Conservation (phyloP, 2,888 invertebrate species). For the Drosophila falleni region DNA sequence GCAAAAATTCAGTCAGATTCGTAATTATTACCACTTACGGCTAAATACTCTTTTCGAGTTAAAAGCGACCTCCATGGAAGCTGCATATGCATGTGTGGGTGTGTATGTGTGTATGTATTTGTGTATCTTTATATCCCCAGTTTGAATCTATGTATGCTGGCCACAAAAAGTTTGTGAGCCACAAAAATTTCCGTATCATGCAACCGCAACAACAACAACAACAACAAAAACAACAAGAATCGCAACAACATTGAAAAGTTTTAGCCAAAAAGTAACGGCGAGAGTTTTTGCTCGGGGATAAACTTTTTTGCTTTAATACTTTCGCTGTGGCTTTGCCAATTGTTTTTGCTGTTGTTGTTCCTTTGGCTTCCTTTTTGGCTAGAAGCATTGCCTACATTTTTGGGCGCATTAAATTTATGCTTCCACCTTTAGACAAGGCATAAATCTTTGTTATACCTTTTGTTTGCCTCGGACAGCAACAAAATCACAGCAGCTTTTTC, state of each 20-base stretch:
- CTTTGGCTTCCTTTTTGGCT: constrained; percentile 24
- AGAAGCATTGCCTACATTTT: constrained; percentile 49
- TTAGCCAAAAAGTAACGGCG: constrained; percentile 45
- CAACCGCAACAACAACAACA: constrained; percentile 63
- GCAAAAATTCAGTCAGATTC: constrained; percentile 43
- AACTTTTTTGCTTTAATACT: constrained; percentile 74
- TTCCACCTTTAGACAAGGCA: constrained; percentile 60
- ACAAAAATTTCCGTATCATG: constrained; percentile 73
- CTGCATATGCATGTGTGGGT: constrained; percentile 19
- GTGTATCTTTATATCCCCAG: constrained; percentile 14
- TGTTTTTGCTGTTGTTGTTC: constrained; percentile 26
- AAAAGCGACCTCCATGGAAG: constrained; percentile 19
- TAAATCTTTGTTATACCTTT: constrained; percentile 74
- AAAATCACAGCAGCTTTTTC: constrained; percentile 48
- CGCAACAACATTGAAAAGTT: constrained; percentile 63
- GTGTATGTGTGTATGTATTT: constrained; percentile 1
- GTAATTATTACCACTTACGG: constrained; percentile 81
- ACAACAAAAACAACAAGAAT: constrained; percentile 23
- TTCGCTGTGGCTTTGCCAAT: constrained; percentile 37
- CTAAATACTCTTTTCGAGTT: constrained; percentile 64
- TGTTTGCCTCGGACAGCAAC: constrained; percentile 18
- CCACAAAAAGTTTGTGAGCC: constrained; percentile 54
- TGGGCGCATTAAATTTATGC: constrained; percentile 70
- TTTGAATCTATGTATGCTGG: constrained; percentile 27
- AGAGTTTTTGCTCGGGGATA: constrained; percentile 55